Conservation (phyloP, 1,140 invertebrate genomes). For the Bilobella aurantiaca region DNA sequence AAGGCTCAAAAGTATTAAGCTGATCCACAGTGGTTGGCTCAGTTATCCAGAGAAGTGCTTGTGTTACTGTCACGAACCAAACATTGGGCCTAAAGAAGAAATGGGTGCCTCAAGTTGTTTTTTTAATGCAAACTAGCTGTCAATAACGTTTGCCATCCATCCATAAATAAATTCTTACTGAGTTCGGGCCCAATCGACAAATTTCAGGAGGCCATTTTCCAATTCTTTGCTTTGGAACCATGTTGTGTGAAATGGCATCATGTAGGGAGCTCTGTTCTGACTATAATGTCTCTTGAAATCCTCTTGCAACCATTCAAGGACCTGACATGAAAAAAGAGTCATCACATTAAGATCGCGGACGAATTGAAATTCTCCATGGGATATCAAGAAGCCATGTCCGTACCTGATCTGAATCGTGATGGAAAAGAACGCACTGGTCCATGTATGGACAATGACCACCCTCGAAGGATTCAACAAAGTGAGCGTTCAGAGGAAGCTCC, state of each 20-base stretch:
- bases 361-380: neutral
- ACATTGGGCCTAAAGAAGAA: conserved; percentile 60
- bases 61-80: conserved; percentile 81
- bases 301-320: conserved; percentile 81
- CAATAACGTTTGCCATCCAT: no score
- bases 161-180: no score
- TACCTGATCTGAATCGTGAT: conserved; percentile 68
- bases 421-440: conserved; percentile 85
- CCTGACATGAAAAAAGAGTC: conserved; percentile 31
- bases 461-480: conserved; percentile 76
- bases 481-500: conserved; percentile 87
- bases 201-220: conserved; percentile 69
- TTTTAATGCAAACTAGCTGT: no score
- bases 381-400: conserved; percentile 19
- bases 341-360: neutral
- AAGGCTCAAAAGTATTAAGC: conserved; percentile 61
- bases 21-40: conserved; percentile 60
- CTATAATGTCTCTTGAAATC: conserved; percentile 78
- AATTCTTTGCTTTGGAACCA: conserved; percentile 86
- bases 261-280: conserved; percentile 78
- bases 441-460: conserved; percentile 85
- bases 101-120: no score
- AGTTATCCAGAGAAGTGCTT: conserved; percentile 80
- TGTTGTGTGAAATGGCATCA: conserved; percentile 89
- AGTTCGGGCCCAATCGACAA: conserved; percentile 66